Evolutionary conservation across 2,888 invertebrate species (phyloP).

Genomic region (Dugesia japonica): DNA sequence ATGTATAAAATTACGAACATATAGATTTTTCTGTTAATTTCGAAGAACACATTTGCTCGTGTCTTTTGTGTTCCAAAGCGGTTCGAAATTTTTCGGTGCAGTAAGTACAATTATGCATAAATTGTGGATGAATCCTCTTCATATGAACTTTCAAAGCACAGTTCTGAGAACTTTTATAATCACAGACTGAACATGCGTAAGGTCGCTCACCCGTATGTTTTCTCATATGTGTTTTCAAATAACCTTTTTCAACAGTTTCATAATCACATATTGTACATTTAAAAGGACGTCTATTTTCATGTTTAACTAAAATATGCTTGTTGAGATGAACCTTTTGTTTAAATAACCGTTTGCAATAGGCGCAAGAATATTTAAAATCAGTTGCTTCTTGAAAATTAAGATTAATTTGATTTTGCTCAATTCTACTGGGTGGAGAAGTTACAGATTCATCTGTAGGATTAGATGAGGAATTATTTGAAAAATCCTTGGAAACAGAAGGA

Average conservation of each 20-base stretch:
- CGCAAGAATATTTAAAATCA: background rate
- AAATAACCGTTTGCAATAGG: background rate
- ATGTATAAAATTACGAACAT: background rate
- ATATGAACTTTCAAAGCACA: constrained; percentile 14
- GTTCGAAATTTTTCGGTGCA: background rate
- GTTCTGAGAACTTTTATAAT: constrained; percentile 15
- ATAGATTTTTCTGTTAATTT: background rate
- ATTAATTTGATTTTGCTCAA: background rate
- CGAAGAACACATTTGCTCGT: background rate
- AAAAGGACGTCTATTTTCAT: background rate
- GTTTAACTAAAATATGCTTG: background rate
- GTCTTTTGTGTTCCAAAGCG: background rate
- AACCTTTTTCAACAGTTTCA: background rate
- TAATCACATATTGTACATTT: background rate
- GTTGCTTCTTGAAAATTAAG: background rate
- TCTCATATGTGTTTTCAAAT: constrained; percentile 7
- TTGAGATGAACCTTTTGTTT: background rate
- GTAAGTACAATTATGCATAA: background rate
- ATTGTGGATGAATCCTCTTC: background rate
- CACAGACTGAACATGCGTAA: background rate
- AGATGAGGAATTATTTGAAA: background rate
- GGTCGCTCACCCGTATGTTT: background rate
- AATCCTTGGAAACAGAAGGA: background rate
- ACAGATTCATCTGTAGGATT: constrained; percentile 2
- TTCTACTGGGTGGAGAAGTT: background rate